Conservation (phyloP, 1,140 invertebrate species). For the Dendrolimus punctatus region DNA sequence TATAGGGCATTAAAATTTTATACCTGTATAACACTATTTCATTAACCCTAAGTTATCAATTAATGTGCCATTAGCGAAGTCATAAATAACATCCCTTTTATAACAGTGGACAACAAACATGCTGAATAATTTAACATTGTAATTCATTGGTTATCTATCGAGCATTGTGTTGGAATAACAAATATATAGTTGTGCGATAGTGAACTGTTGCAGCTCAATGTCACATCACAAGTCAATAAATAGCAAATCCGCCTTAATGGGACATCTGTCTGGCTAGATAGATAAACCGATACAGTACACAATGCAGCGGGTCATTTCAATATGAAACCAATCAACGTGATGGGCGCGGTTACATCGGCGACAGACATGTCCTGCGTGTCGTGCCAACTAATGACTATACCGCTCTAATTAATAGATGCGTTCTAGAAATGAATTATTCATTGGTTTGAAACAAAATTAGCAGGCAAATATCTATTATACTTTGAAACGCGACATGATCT, state of each 20-base stretch:
- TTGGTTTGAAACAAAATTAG: conserved; percentile 10
- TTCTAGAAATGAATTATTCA: conserved; percentile 36
- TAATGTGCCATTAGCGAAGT: too few species aligned
- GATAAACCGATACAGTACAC: conserved; percentile 17
- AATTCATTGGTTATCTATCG: too few species aligned
- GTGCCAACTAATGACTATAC: conserved; percentile 32
- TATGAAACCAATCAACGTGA: conserved; percentile 44
- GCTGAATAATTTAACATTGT: too few species aligned
- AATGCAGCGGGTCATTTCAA: conserved; percentile 28
- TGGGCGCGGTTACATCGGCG: conserved; percentile 19
- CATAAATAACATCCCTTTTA: too few species aligned
- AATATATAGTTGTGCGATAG: too few species aligned
- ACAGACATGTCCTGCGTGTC: conserved; percentile 22
- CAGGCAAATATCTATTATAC: background rate
- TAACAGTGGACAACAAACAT: too few species aligned
- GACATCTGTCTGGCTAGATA: conserved; percentile 16
- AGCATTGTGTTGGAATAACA: too few species aligned
- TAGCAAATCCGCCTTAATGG: conserved; percentile 21
- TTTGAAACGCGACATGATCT: background rate
- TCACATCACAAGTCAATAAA: conserved; percentile 14
- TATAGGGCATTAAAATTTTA: too few species aligned
- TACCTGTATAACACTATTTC: too few species aligned
- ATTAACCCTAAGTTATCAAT: too few species aligned
- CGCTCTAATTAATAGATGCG: conserved; percentile 44
- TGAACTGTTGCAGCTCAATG: conserved; percentile 1